A percentile compares a stretch with the other conserved stretches of the same genome.
These are phyloP conservation scores for Drosophila lowei DNA, from an alignment of 1,140 invertebrate genomes.

Conservation along the genomic window DNA sequence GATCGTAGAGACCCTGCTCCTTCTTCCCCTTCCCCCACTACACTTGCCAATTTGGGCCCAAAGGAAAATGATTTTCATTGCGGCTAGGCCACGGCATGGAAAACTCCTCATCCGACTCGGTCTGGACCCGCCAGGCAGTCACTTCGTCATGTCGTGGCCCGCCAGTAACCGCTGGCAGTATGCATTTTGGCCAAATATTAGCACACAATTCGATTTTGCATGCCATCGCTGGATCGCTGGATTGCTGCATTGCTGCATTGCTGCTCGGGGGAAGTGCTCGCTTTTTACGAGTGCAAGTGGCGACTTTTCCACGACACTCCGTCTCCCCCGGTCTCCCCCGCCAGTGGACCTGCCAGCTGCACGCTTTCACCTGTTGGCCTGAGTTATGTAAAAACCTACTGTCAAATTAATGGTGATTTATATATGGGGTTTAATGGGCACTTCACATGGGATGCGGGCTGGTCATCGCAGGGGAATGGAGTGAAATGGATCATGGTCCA, in stretches of 20 bases:
- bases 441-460: slow-evolving; percentile 46
- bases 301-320: slow-evolving; percentile 61
- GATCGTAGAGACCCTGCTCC: slow-evolving; percentile 30
- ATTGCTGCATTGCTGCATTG: background rate
- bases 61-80: slow-evolving; percentile 68
- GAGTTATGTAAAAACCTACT: slow-evolving; percentile 76
- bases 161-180: slow-evolving; percentile 34
- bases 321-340: background rate
- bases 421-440: slow-evolving; percentile 64
- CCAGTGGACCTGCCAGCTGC: slow-evolving; percentile 47
- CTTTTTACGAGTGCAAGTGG: slow-evolving; percentile 76
- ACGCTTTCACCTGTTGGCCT: slow-evolving; percentile 73
- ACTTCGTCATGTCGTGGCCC: slow-evolving; percentile 58
- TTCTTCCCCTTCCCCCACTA: background rate
- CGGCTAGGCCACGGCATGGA: slow-evolving; percentile 14
- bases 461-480: background rate
- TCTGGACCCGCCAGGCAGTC: slow-evolving; percentile 23
- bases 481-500: background rate
- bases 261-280: slow-evolving; percentile 35
- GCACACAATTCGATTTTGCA: slow-evolving; percentile 79
- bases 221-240: slow-evolving; percentile 32
- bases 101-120: slow-evolving; percentile 30
- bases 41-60: slow-evolving; percentile 54
- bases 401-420: slow-evolving; percentile 80
- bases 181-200: slow-evolving; percentile 66